Percentiles rank a stretch among this genome's conserved stretches.
phyloP scores from a whole-genome alignment of 2,888 invertebrate species.

The Perithous albicinctus region DNA sequence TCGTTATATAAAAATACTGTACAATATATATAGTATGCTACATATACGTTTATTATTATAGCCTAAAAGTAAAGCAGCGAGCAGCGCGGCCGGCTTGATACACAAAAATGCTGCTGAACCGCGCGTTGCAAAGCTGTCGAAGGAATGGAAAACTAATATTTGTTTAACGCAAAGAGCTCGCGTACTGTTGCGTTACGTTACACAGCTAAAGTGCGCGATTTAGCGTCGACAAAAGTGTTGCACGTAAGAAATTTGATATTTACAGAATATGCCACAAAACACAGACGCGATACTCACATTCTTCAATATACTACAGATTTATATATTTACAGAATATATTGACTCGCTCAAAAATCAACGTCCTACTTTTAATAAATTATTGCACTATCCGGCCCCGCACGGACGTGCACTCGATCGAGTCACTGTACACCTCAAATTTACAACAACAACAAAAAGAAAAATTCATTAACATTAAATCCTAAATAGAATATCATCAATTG shows the following conservation, averaged over 20 bases:
- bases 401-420: constrained; percentile 22
- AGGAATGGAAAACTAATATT: constrained; percentile 78
- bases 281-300: constrained; percentile 33
- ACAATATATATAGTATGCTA: constrained; percentile 71
- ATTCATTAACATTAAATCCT: background rate
- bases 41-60: background rate
- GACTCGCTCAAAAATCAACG: background rate
- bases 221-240: background rate
- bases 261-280: constrained; percentile 35
- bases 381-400: constrained; percentile 75
- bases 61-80: constrained; percentile 55
- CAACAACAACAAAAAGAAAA: too few relatives aligned
- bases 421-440: constrained; percentile 57
- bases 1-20: constrained; percentile 80
- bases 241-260: constrained; percentile 55
- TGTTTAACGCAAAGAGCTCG: constrained; percentile 52
- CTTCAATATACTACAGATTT: constrained; percentile 22
- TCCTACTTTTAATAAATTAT: constrained; percentile 75
- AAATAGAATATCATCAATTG: constrained; percentile 15
- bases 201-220: constrained; percentile 39
- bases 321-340: constrained; percentile 54
- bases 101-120: constrained; percentile 52
- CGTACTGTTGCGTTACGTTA: constrained; percentile 24
- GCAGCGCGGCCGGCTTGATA: constrained; percentile 17
- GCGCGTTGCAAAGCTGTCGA: constrained; percentile 69